Base-by-base conservation (phyloP, 2,888 invertebrate species). In the Drosophila trichaetosa region DNA sequence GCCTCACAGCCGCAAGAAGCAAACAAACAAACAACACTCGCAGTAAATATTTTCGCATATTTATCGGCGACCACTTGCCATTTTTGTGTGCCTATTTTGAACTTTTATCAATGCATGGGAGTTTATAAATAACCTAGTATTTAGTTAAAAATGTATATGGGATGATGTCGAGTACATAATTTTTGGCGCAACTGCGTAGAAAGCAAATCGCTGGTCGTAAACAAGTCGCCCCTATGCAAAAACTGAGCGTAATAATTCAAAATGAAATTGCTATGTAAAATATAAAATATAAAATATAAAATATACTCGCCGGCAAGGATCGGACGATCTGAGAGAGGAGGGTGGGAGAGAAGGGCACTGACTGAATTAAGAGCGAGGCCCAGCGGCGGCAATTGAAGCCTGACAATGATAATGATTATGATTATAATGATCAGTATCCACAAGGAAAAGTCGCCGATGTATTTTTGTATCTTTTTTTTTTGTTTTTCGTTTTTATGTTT, bases 131-230 rank as follows among this genome's bases (percentile, higher is more conserved):
- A 66, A 58, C 58, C 51, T n/a, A 18, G n/a, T 36, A 56, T 54
- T 21, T 24, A 46, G 46, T 46, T 46, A 4, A 46, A 24, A 33
- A 4, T 53, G 36, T 42, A n/a, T 24, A n/a, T 31, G 2, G 46
- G 24, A 46, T 24, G 24, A 24, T 16, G 53, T 38, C 46, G 60
- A 58, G 79, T 64, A 74, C 70, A 67, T 72, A 77, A 79, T 77
- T 76, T 71, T 80, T 73, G 77, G 82, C 73, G 54, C 71, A 88
- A 86, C 86, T 88, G 89, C 86, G 86, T 88, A 86, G 82, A 86
- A 88, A 67, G 82, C 82, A 76, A 82, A 87, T 84, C 71, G 86
- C 74, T 57, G 69, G 79, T 79, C 88, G 83, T 84, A 83, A 87
- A 84, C 74, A 85, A 81, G 76, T 74, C 85, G 72, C 51, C 40